A percentile compares a stretch with the other conserved stretches of the same genome.
These are phyloP conservation scores for Sinotaia quadrata DNA, from an alignment of 2,888 invertebrate species.

Conservation along the genomic window DNA sequence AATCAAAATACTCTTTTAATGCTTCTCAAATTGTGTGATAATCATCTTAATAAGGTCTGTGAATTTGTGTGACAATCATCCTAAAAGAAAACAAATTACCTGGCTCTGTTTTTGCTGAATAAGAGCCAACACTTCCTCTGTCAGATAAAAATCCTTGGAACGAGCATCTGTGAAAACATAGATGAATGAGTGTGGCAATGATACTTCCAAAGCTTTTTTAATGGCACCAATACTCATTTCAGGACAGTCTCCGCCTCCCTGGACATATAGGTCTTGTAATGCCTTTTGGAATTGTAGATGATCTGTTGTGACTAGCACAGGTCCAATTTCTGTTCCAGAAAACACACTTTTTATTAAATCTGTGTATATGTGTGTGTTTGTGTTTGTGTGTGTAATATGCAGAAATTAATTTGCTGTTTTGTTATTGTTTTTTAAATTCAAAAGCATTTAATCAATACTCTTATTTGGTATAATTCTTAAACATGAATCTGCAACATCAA, in stretches of 20 bases:
- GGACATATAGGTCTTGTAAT: slow-evolving; percentile 76
- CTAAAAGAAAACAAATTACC: slow-evolving; percentile 72
- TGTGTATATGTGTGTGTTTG: not conserved
- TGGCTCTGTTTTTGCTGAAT: slow-evolving; percentile 83
- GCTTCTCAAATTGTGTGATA: no score
- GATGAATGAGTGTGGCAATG: slow-evolving; percentile 80
- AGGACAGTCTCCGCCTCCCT: slow-evolving; percentile 83
- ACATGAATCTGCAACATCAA: no score
- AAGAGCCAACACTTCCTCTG: slow-evolving; percentile 78
- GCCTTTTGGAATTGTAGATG: slow-evolving; percentile 77
- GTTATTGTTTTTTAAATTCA: no score
- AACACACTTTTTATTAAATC: no score
- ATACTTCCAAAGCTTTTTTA: slow-evolving; percentile 78
- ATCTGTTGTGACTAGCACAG: slow-evolving; percentile 78
- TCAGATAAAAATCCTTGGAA: slow-evolving; percentile 79
- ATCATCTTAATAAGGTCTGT: no score
- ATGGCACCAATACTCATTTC: slow-evolving; percentile 82
- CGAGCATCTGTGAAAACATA: slow-evolving; percentile 86
- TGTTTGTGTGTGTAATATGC: not conserved
- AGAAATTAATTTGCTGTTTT: no score
- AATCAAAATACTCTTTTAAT: no score
- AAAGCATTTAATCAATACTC: no score
- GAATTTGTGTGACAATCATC: no score
- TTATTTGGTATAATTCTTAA: no score
- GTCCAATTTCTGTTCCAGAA: slow-evolving; percentile 79